A percentile compares a stretch with the other conserved stretches of the same genome.
phyloP scores from a whole-genome alignment of 2,888 invertebrate species.

The Scotopteryx bipunctaria region DNA sequence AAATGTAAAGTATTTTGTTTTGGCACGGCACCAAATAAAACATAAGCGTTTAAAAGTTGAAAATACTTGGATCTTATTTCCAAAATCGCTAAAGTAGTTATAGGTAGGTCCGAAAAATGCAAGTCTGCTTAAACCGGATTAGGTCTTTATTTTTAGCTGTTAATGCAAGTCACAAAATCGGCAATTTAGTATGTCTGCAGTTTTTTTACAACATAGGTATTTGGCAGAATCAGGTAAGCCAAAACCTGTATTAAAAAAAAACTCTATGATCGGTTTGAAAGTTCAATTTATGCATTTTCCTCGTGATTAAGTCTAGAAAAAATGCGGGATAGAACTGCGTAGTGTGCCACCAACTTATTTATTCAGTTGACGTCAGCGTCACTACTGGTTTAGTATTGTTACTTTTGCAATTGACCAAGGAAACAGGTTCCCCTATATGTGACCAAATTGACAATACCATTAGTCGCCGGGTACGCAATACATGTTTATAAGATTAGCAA shows the following conservation, averaged over 20 bases:
- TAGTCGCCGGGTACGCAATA: conserved; percentile 24
- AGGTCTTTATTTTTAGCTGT: not conserved
- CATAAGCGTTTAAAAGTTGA: not conserved
- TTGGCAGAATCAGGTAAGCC: too few relatives aligned
- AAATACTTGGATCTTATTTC: not conserved
- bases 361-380: too few relatives aligned
- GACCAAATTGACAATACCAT: conserved; percentile 37
- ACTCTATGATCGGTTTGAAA: too few relatives aligned
- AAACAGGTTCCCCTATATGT: too few relatives aligned
- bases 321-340: too few relatives aligned
- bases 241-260: too few relatives aligned
- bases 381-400: too few relatives aligned
- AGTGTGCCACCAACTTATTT: too few relatives aligned
- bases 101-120: conserved; percentile 4
- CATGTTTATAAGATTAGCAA: conserved; percentile 47
- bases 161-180: not conserved
- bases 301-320: too few relatives aligned
- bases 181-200: not conserved
- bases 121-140: not conserved
- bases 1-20: not conserved
- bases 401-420: too few relatives aligned
- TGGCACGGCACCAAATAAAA: not conserved
- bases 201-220: not conserved
- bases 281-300: not conserved
- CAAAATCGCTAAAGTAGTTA: not conserved